Evolutionary conservation across 2,797 vertebrate genomes (phyloP).

Genomic region (Manis pentadactyla): DNA sequence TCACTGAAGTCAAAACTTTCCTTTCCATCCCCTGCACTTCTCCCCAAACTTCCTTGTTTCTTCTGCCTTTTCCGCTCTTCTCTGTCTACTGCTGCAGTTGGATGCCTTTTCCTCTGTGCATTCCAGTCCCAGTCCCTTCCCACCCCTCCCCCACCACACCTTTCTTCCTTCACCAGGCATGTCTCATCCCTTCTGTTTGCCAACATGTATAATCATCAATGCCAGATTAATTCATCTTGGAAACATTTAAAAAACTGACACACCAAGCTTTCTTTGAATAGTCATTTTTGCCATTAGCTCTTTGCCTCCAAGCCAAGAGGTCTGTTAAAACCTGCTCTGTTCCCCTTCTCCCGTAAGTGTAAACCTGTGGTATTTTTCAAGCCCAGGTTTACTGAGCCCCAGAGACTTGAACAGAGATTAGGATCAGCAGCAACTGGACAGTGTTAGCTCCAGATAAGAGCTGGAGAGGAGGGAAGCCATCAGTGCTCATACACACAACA

Average conservation of each 20-base stretch:
- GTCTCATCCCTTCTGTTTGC: neutral
- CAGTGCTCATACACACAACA: fast-evolving
- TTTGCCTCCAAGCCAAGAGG: neutral
- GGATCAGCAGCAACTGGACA: neutral
- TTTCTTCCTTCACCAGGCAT: neutral
- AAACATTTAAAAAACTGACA: constrained; percentile 47
- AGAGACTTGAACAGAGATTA: constrained; percentile 1
- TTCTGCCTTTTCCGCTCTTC: neutral
- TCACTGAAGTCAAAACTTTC: neutral
- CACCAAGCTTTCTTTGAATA: neutral
- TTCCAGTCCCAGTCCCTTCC: no score
- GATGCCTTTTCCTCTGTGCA: neutral
- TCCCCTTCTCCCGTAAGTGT: fast-evolving
- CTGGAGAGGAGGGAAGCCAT: neutral
- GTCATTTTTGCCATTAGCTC: constrained; percentile 52
- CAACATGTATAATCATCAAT: neutral
- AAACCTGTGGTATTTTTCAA: neutral
- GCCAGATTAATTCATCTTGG: constrained; percentile 37
- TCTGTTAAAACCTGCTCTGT: constrained; percentile 1
- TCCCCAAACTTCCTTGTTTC: neutral
- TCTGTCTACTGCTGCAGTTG: neutral
- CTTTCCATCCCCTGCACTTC: neutral
- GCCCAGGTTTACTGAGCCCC: neutral
- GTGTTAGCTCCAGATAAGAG: neutral
- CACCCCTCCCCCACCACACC: neutral